These are phyloP conservation scores for Amphipoea oculea DNA, from an alignment of 2,888 invertebrate genomes.

Conservation along the genomic window DNA sequence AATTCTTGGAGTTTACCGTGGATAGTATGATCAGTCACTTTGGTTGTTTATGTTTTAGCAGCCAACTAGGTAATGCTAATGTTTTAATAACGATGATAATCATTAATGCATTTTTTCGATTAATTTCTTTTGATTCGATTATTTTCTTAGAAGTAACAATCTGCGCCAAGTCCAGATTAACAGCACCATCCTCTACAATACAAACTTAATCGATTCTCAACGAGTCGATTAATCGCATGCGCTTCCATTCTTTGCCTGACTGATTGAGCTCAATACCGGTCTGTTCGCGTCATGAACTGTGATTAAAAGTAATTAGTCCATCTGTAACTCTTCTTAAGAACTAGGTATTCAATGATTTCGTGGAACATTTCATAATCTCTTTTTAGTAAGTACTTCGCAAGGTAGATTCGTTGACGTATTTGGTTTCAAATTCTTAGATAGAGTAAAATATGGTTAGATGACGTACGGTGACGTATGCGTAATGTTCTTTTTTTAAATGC, in stretches of 20 bases:
- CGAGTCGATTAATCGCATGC: constrained; percentile 49
- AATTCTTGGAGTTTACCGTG: constrained; percentile 2
- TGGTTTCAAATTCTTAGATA: constrained; percentile 23
- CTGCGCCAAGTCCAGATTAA: not conserved
- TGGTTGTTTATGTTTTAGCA: not conserved
- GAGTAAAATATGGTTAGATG: not conserved
- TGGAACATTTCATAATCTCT: constrained; percentile 31
- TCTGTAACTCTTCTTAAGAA: constrained; percentile 45
- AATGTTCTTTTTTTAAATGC: constrained; percentile 16
- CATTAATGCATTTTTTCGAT: not conserved
- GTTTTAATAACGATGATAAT: not conserved
- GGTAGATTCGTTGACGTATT: constrained; percentile 1
- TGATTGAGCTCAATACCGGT: constrained; percentile 45
- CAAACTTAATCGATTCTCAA: constrained; percentile 29
- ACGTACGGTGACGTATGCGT: constrained; percentile 1
- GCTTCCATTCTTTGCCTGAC: constrained; percentile 38
- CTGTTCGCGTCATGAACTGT: constrained; percentile 50
- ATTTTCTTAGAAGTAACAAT: too few species aligned
- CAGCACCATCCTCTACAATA: not conserved
- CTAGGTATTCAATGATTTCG: constrained; percentile 34
- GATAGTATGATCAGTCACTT: not conserved
- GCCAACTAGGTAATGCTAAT: not conserved
- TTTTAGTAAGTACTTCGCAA: not conserved
- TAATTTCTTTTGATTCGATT: not conserved
- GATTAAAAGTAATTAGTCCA: constrained; percentile 59